Evolutionary conservation across 2,113 vertebrate species (phyloP), one percentile per base, ranked within the genome.

Genomic region (Rhynchomys soricoides): DNA sequence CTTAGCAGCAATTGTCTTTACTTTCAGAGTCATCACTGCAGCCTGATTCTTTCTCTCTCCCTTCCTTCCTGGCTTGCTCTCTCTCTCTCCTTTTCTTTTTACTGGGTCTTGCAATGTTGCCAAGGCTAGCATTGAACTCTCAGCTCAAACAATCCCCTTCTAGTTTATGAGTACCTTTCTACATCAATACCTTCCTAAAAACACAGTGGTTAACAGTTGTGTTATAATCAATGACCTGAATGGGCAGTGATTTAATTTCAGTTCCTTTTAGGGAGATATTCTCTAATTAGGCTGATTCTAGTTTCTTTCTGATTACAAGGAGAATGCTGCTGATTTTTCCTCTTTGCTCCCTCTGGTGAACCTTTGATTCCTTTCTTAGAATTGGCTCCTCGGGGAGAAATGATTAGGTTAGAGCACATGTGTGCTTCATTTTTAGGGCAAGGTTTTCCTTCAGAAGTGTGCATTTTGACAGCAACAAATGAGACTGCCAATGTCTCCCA

Each of bases 171-270:
- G 34, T 88, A 43, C 48, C 94, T 97, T 91, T 82, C 50, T 55
- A 37, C 79, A 26, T 96, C 62, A 91, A 17, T 89, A 57, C n/a
- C 37, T 94, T 95, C 26, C 90, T 87, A 40, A 96, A 97, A 96
- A 90, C 91, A 40, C 64, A 85, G 57, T 77, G 50, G 59, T 90
- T 96, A 52, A 12, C 68, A 83, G 11, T 89, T 90, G 19, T 62
- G 55, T 71, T 96, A 43, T 93, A 89, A 81, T 79, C 71, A 93
- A 45, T 91, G 89, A 75, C 29, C 31, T 94, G 64, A 79, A 83
- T 92, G 77, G 83, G 55, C 64, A 21, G 62, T 75, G 86, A 73
- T 91, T 86, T 89, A 77, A 73, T 66, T 59, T 77, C 90, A 68
- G 73, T 96, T 85, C 77, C 13, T 37, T 82, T 52, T 93, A 70